A percentile compares a stretch with the other conserved stretches of the same genome.
phyloP scores from a whole-genome alignment of 2,797 vertebrate species.

The Parambassis ranga region DNA sequence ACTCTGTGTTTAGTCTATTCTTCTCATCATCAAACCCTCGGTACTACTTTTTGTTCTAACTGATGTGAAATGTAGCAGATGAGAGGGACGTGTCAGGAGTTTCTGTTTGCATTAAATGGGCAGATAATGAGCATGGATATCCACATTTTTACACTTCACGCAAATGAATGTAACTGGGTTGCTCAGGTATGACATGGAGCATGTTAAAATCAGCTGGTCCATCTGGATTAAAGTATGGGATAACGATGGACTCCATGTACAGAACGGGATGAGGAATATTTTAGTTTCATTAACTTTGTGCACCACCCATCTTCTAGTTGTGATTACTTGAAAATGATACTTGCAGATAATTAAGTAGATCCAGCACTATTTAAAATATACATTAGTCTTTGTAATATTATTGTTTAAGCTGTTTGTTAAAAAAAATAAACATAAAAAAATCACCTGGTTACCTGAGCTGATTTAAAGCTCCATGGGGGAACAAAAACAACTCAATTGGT shows the following conservation, averaged over 20 bases:
- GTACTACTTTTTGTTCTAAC: neutral
- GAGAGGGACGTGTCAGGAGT: slow-evolving; percentile 9
- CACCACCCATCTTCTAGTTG: slow-evolving; percentile 26
- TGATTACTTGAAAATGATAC: slow-evolving; percentile 41
- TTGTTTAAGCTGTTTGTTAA: slow-evolving; percentile 21
- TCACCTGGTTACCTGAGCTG: slow-evolving; percentile 34
- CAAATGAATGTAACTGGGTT: slow-evolving; percentile 92
- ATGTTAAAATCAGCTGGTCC: slow-evolving; percentile 82
- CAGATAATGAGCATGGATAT: slow-evolving; percentile 55
- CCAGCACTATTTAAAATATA: slow-evolving; percentile 9
- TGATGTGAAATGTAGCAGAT: slow-evolving; percentile 22
- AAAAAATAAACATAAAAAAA: slow-evolving; percentile 68
- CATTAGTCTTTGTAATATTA: slow-evolving; percentile 7
- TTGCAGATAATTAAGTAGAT: slow-evolving; percentile 21
- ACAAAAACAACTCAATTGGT: too few relatives aligned
- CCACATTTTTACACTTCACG: slow-evolving; percentile 86
- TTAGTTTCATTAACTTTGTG: slow-evolving; percentile 72
- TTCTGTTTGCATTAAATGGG: neutral
- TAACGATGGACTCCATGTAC: slow-evolving; percentile 5
- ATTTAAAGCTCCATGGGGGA: neutral
- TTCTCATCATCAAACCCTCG: neutral
- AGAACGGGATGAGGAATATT: slow-evolving; percentile 22
- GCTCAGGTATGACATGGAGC: slow-evolving; percentile 91
- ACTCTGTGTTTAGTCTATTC: too few relatives aligned
- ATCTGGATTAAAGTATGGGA: slow-evolving; percentile 72